phyloP scores from a whole-genome alignment of 2,797 vertebrate genomes.

The Melopsittacus undulatus region DNA sequence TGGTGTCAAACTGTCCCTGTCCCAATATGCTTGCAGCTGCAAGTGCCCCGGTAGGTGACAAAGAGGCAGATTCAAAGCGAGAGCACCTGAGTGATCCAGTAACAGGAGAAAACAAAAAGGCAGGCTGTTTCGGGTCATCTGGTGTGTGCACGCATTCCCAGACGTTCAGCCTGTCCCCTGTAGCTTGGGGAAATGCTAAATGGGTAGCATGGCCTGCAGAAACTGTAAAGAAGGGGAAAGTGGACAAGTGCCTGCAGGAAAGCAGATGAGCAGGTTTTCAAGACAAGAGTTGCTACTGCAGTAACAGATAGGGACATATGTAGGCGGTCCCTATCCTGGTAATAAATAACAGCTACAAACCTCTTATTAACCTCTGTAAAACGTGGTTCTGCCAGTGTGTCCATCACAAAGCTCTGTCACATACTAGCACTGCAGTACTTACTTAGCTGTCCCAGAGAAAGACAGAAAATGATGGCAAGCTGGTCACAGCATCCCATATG shows the following conservation, averaged over 20 bases:
- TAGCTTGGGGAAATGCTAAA: slow-evolving; percentile 33
- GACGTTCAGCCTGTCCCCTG: background rate
- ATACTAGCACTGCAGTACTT: background rate
- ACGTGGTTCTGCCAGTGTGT: background rate
- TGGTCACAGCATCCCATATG: accelerated
- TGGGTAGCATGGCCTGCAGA: background rate
- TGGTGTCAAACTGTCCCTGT: background rate
- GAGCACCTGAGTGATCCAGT: slow-evolving; percentile 12
- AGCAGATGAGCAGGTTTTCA: slow-evolving; percentile 33
- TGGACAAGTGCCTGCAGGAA: background rate
- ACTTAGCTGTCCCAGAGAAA: background rate
- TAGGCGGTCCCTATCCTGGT: background rate
- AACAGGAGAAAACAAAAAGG: background rate
- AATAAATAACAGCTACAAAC: slow-evolving; percentile 36
- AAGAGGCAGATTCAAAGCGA: slow-evolving; percentile 24
- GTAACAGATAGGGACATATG: background rate
- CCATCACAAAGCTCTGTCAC: background rate
- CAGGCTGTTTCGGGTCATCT: background rate
- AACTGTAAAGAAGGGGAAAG: background rate
- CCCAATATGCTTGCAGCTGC: background rate
- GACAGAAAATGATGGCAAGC: background rate
- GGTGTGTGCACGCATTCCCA: slow-evolving; percentile 13
- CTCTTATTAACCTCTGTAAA: slow-evolving; percentile 11
- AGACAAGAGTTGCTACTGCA: background rate
- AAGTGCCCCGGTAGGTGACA: background rate